A percentile compares a stretch with the other conserved stretches of the same genome.
Conservation (phyloP, 2,888 invertebrate species). For the Cyclophora albipunctata region DNA sequence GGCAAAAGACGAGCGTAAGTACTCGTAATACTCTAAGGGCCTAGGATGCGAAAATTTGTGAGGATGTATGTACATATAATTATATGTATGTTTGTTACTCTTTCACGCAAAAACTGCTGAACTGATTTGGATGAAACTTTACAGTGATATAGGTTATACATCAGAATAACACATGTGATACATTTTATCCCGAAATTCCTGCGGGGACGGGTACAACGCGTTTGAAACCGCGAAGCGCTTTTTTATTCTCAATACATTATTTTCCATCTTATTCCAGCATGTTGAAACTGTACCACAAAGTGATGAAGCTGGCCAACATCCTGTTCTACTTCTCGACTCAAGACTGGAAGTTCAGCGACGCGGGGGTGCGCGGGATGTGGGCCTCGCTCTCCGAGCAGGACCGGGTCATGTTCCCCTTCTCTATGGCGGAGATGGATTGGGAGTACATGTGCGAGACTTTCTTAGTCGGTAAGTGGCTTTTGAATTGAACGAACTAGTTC, state of each 20-base stretch:
- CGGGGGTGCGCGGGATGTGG: conserved; percentile 77
- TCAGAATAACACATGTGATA: too few relatives aligned
- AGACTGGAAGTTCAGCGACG: conserved; percentile 83
- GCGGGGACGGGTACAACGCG: too few relatives aligned
- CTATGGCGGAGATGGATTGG: conserved; percentile 84
- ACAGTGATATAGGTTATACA: too few relatives aligned
- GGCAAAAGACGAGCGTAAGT: conserved; percentile 78
- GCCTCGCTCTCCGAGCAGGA: conserved; percentile 74
- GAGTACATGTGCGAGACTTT: conserved; percentile 65
- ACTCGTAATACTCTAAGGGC: not conserved
- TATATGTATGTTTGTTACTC: too few relatives aligned
- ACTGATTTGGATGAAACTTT: too few relatives aligned
- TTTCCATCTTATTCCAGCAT: conserved; percentile 69
- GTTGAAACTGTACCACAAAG: conserved; percentile 82
- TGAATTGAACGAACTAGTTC: not conserved
- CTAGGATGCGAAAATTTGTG: too few relatives aligned
- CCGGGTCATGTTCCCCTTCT: conserved; percentile 80
- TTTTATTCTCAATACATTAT: too few relatives aligned
- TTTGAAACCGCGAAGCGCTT: too few relatives aligned
- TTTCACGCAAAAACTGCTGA: too few relatives aligned
- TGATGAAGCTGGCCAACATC: conserved; percentile 82
- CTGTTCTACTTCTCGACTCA: conserved; percentile 86
- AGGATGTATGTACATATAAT: too few relatives aligned
- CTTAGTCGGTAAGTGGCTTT: conserved; percentile 44
- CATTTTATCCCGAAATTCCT: too few relatives aligned